A percentile compares a stretch with the other conserved stretches of the same genome.
Evolutionary conservation across 2,797 vertebrate species (phyloP).

Genomic region (Betta splendens): DNA sequence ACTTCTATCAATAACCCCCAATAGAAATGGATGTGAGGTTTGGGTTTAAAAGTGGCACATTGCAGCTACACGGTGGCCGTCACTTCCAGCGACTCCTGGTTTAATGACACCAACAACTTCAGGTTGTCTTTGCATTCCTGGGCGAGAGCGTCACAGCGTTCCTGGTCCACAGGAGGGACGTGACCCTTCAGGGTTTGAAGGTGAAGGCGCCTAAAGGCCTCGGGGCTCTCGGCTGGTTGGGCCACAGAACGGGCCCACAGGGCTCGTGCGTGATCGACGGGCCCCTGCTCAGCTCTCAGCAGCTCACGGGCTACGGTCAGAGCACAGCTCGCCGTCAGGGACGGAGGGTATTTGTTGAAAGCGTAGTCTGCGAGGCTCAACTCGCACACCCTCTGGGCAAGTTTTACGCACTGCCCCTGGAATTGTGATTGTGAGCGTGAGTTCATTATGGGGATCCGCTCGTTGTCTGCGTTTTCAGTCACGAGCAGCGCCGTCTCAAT

Average conservation of each 20-base stretch:
- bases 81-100: constrained; percentile 76
- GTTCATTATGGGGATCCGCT: neutral
- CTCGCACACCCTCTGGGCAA: constrained; percentile 86
- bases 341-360: constrained; percentile 88
- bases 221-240: constrained; percentile 10
- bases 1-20: neutral
- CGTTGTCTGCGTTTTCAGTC: neutral
- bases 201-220: neutral
- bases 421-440: constrained; percentile 7
- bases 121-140: constrained; percentile 86
- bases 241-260: constrained; percentile 12
- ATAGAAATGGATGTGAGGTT: neutral
- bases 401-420: constrained; percentile 59
- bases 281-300: constrained; percentile 44
- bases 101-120: constrained; percentile 86
- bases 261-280: neutral
- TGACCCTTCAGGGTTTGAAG: neutral
- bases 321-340: constrained; percentile 86
- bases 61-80: constrained; percentile 62
- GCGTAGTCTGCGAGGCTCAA: constrained; percentile 92
- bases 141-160: constrained; percentile 56
- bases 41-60: neutral
- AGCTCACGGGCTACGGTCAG: constrained; percentile 84
- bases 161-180: constrained; percentile 1
- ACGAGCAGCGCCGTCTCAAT: constrained; percentile 13